Evolutionary conservation across 2,888 invertebrate species (phyloP), one percentile per base, ranked within the genome.

Genomic region (Metopia argyrocephala): DNA sequence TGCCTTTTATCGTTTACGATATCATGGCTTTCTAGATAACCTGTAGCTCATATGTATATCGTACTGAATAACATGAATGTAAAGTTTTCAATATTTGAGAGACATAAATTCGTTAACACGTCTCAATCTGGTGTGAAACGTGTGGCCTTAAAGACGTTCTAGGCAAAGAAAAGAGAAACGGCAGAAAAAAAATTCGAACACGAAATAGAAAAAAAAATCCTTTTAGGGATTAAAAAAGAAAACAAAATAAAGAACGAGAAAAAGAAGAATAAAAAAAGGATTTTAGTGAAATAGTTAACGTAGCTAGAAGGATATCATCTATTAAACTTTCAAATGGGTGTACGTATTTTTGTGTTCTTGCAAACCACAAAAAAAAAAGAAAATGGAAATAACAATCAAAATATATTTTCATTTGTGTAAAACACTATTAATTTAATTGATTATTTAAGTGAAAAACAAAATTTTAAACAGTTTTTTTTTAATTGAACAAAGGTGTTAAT

Each of bases 71-170:
- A 3, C 23, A 48, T 38, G 46, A 45, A 25, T 56, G 20, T 7
- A 20, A 18, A 20, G 25, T 76, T 61, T 76, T 64, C 27, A 57
- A 59, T 85, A 86, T 85, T 85, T 84, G 69, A 85, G 78, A 71
- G 64, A 46, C 54, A 46, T 2, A 59, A 52, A 50, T 52, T 73
- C 59, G 21, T 68, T 28, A 62, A 52, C 68, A 65, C 48, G n/a
- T 70, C 66, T 84, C 85, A 87, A 83, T 86, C 84, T 78, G 79
- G 69, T 52, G 82, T 75, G 50, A 78, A 59, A 79, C 76, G 79
- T 74, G 78, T 23, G 75, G 65, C 75, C 59, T 75, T 70, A 56
- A 79, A 84, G 85, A 86, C 87, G 86, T 84, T 68, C 18, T 66
- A 69, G 70, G 21, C 50, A 50, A 28, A 69, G 56, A 45, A 73